Conservation (phyloP, 2,888 invertebrate species). For the Synanthedon tipuliformis region DNA sequence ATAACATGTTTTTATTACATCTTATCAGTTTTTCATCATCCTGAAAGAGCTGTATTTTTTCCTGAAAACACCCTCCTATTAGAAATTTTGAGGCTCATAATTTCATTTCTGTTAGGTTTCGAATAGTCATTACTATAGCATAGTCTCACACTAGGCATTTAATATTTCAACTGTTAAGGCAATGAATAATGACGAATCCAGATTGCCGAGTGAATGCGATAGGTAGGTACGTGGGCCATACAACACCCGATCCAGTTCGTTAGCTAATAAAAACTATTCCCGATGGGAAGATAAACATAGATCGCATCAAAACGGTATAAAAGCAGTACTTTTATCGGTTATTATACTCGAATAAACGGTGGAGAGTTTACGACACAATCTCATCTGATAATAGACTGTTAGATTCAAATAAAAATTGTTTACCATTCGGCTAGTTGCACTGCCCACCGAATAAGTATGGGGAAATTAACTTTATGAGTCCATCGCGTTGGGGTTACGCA, state of each 20-base stretch:
- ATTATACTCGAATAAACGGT: slow-evolving; percentile 55
- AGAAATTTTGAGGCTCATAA: too few relatives aligned
- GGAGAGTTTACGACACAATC: slow-evolving; percentile 33
- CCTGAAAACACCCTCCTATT: too few relatives aligned
- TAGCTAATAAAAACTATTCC: slow-evolving; percentile 30
- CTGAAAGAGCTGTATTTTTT: too few relatives aligned
- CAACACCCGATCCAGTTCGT: slow-evolving; percentile 4
- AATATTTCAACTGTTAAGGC: too few relatives aligned
- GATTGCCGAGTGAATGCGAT: too few relatives aligned
- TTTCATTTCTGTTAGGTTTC: too few relatives aligned
- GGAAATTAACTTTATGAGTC: slow-evolving; percentile 11
- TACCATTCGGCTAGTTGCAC: slow-evolving; percentile 27
- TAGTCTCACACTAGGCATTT: too few relatives aligned
- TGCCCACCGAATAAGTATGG: slow-evolving; percentile 14
- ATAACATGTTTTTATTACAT: too few relatives aligned
- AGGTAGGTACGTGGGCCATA: neutral
- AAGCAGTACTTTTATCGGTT: slow-evolving; percentile 50
- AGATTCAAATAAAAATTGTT: slow-evolving; percentile 46
- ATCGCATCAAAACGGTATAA: slow-evolving; percentile 49
- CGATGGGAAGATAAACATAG: slow-evolving; percentile 51
- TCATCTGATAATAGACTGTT: slow-evolving; percentile 42
- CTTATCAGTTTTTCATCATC: too few relatives aligned
- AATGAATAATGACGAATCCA: too few relatives aligned
- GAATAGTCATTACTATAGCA: too few relatives aligned
- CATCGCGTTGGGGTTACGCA: slow-evolving; percentile 11